Conservation (phyloP, 2,797 vertebrate species). For the Xiphorhynchus erythropygius region DNA sequence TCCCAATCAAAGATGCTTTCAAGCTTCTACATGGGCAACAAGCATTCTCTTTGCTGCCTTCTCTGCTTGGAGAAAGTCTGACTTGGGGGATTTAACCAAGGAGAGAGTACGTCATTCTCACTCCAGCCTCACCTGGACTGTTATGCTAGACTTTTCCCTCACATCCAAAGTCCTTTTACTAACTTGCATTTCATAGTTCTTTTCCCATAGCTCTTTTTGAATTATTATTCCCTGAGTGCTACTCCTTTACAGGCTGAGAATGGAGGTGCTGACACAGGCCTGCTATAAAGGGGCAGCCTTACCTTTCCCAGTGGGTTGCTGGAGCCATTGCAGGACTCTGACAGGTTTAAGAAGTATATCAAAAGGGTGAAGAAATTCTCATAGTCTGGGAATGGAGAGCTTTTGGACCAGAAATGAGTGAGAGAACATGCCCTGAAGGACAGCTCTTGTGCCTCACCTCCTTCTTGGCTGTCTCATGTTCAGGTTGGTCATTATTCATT, state of each 20-base stretch:
- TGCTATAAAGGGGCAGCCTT: constrained; percentile 36
- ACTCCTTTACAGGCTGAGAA: constrained; percentile 56
- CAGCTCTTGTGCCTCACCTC: constrained; percentile 12
- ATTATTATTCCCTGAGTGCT: constrained; percentile 53
- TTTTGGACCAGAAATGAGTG: constrained; percentile 18
- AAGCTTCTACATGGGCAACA: background rate
- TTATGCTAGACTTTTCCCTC: background rate
- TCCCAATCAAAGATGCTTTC: background rate
- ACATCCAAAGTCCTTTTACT: constrained; percentile 24
- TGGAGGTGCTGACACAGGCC: constrained; percentile 47
- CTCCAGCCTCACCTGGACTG: constrained; percentile 44
- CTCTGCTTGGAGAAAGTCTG: background rate
- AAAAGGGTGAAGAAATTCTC: constrained; percentile 52
- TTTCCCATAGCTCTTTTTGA: constrained; percentile 47
- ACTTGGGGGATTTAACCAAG: background rate
- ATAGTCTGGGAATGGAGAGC: constrained; percentile 25
- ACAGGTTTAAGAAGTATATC: constrained; percentile 44
- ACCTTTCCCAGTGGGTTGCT: background rate
- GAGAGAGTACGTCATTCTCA: constrained; percentile 7
- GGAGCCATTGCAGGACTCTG: constrained; percentile 23
- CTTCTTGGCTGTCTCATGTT: background rate
- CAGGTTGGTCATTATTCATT: background rate
- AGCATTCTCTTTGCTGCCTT: background rate
- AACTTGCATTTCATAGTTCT: constrained; percentile 42
- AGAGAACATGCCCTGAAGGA: constrained; percentile 39